Evolutionary conservation across 1,140 invertebrate genomes (phyloP), one percentile per base, ranked within the genome.

Genomic region (Physella acuta): DNA sequence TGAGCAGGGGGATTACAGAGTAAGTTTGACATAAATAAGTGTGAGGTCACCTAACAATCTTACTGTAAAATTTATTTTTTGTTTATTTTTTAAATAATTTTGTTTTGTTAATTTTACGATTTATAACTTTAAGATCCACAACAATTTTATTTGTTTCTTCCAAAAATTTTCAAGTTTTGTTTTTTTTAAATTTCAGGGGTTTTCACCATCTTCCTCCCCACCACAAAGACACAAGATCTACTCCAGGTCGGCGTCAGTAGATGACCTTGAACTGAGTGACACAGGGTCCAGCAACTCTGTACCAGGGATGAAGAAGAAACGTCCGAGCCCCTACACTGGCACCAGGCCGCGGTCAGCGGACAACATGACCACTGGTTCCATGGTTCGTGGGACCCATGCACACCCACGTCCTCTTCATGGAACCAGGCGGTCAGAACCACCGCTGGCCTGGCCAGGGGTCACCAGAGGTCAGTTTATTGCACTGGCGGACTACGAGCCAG

Each of bases 401-500:
- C 62, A 65, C 49, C 20, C 49, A 30, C 62, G 31, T 28, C 44
- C 36, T 17, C 20, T 30, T 26, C 36, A 24, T 14, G 34, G 30
- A 26, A 14, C 36, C n/a, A 24, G 39, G 60, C 24, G 60, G 8
- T 44, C 37, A 49, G 30, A 26, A 33, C 52, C 36, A 28, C 31
- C 16, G 16, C 31, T 36, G 14, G 8, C 24, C 33, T 31, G 64
- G 20, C 24, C 26, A 24, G 53, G 36, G 24, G 52, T 61, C 34
- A 11, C 55, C 55, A 53, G 70, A 31, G 36, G 65, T 20, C 51
- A 72, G 34, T 77, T 68, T 71, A 63, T 74, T 36, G 79, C 74
- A 14, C 71, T 81, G 2, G 69, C 78, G 16, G 77, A 82, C 31
- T 82, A 81, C 61, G 67, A 77, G 52, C 81, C 81, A n/a, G 55